phyloP scores from a whole-genome alignment of 2,888 invertebrate species.

The Pterobdella sp. region DNA sequence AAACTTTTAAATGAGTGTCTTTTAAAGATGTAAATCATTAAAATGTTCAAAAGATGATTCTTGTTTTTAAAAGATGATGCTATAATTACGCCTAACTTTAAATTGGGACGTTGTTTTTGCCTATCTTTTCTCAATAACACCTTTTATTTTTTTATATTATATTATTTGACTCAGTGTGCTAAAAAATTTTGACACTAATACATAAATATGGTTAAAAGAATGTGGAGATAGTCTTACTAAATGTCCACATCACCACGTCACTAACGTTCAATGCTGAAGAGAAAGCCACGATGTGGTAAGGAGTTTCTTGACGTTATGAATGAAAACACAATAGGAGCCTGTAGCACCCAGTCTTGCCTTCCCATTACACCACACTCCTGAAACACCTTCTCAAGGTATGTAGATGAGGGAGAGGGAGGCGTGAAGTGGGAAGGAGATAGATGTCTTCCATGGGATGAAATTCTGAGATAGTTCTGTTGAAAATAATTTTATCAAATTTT shows the following conservation, averaged over 20 bases:
- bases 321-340: background rate
- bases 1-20: no score
- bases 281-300: background rate
- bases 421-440: background rate
- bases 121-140: no score
- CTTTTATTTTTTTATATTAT: no score
- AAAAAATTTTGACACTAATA: no score
- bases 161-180: no score
- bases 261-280: background rate
- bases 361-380: slow-evolving; percentile 8
- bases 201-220: no score
- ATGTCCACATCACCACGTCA: background rate
- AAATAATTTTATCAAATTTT: background rate
- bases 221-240: no score
- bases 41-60: no score
- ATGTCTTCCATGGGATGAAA: background rate
- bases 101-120: no score
- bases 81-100: no score
- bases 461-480: background rate
- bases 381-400: background rate
- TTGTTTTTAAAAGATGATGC: no score
- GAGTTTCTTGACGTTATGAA: background rate
- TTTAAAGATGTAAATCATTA: no score
- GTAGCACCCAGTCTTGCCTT: slow-evolving; percentile 7
- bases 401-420: background rate